Evolutionary conservation across 2,113 vertebrate species (phyloP).

Genomic region (Plotosus lineatus): DNA sequence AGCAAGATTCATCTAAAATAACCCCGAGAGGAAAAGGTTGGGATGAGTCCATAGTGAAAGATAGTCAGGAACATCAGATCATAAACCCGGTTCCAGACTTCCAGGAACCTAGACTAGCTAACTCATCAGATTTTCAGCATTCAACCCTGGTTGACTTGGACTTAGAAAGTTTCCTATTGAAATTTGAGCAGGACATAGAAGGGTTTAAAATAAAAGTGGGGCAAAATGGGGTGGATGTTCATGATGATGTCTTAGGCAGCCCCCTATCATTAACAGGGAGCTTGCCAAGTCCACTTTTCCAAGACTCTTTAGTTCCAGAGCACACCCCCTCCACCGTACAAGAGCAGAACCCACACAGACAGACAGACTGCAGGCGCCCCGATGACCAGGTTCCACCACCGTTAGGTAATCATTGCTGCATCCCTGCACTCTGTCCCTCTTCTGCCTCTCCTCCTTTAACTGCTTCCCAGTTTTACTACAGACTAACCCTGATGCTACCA

Average conservation of each 20-base stretch:
- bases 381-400: constrained; percentile 73
- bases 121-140: constrained; percentile 54
- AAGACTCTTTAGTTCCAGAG: constrained; percentile 75
- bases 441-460: constrained; percentile 74
- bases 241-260: constrained; percentile 69
- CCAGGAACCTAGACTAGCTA: constrained; percentile 44
- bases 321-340: constrained; percentile 70
- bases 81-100: constrained; percentile 41
- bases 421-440: constrained; percentile 71
- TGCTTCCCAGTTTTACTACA: constrained; percentile 73
- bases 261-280: constrained; percentile 66
- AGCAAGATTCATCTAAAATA: constrained; percentile 49
- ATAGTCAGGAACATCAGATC: constrained; percentile 48
- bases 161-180: constrained; percentile 58
- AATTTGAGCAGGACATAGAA: constrained; percentile 57
- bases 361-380: constrained; percentile 74
- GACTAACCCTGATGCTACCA: constrained; percentile 73
- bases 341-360: constrained; percentile 72
- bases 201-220: constrained; percentile 39
- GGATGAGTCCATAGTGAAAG: constrained; percentile 39
- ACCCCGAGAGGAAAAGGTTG: constrained; percentile 36
- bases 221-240: constrained; percentile 64
- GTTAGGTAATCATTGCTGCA: constrained; percentile 83
- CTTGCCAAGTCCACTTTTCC: constrained; percentile 71
- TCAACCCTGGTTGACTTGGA: constrained; percentile 56